Base-by-base conservation (phyloP, 1,140 invertebrate genomes). In the Cecropterus lyciades region DNA sequence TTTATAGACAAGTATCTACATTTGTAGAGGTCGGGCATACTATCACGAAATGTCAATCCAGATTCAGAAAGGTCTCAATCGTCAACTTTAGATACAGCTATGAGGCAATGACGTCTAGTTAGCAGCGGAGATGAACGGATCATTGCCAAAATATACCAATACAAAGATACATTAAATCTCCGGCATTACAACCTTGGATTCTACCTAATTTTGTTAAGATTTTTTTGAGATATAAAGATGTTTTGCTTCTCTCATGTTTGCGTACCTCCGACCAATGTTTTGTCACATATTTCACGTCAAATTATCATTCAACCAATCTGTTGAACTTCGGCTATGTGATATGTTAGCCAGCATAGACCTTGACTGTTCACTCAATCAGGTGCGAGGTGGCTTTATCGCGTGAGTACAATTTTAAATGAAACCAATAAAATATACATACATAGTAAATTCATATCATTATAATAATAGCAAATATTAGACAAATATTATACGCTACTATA, bases 41-140 rank as follows among this genome's bases (percentile, higher is more conserved):
- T n/a, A n/a, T n/a, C n/a, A 37, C 1, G 9, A n/a, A 7, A 4
- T 37, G 9, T 43, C n/a, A 43, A 14, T 43, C 10, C 40, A n/a
- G 3, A 43, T 7, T 10, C 40, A 14, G 40, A 43, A 43, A 43
- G 13, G 40, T 14, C n/a, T n/a, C 40, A 43, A 43, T 43, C 40
- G 13, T 43, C 40, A 43, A 43, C 40, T 43, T 43, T 43, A 43
- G 40, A 43, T 13, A 6, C 14, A 27, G 11, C 20, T 40, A 52
- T 53, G 62, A 65, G 51, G 40, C 52, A 51, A 65, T 17, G 16
- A 53, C 52, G 48, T 40, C 51, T 11, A 49, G 27, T 46, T 65
- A 49, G 37, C 42, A 30, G 37, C 33, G 37, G 11, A 11, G 42
- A 37, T 37, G 20, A 27, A 8, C 20, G 17, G 48, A 51, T 13